These are phyloP conservation scores for Eristalinus sepulchralis DNA, from an alignment of 2,888 invertebrate genomes.

Conservation along the genomic window DNA sequence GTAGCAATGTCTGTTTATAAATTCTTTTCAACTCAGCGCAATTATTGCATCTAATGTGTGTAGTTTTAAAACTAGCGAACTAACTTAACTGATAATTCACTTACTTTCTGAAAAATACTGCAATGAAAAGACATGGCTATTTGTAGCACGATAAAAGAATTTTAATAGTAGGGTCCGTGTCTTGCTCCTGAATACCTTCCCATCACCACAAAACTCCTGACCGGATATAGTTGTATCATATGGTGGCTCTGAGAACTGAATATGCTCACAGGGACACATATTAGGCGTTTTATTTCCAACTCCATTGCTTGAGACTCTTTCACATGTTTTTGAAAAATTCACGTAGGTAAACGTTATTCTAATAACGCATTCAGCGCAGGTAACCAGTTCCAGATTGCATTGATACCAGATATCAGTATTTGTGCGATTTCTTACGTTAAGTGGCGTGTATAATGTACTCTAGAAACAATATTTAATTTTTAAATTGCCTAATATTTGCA, in stretches of 20 bases:
- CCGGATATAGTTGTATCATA: slow-evolving; percentile 84
- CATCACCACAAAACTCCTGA: slow-evolving; percentile 84
- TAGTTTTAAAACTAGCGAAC: neutral
- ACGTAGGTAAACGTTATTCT: slow-evolving; percentile 79
- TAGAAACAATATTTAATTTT: slow-evolving; percentile 50
- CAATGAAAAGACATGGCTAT: slow-evolving; percentile 84
- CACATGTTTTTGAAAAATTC: slow-evolving; percentile 79
- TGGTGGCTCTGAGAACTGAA: slow-evolving; percentile 85
- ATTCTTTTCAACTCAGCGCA: neutral
- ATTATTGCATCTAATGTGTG: neutral
- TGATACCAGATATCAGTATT: slow-evolving; percentile 81
- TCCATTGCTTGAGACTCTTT: slow-evolving; percentile 75
- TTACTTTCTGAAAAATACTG: slow-evolving; percentile 85
- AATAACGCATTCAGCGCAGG: slow-evolving; percentile 86
- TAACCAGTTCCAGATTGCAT: slow-evolving; percentile 86
- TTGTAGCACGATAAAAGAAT: slow-evolving; percentile 83
- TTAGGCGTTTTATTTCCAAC: slow-evolving; percentile 75
- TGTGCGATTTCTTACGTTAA: slow-evolving; percentile 74
- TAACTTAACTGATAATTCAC: slow-evolving; percentile 72
- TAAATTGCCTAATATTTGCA: neutral
- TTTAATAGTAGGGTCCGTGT: slow-evolving; percentile 84
- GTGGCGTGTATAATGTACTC: slow-evolving; percentile 75
- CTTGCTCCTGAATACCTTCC: slow-evolving; percentile 83
- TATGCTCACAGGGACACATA: slow-evolving; percentile 83
- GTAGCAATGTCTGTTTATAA: neutral